Conservation (phyloP, 2,888 invertebrate species). For the Belgica antarctica region DNA sequence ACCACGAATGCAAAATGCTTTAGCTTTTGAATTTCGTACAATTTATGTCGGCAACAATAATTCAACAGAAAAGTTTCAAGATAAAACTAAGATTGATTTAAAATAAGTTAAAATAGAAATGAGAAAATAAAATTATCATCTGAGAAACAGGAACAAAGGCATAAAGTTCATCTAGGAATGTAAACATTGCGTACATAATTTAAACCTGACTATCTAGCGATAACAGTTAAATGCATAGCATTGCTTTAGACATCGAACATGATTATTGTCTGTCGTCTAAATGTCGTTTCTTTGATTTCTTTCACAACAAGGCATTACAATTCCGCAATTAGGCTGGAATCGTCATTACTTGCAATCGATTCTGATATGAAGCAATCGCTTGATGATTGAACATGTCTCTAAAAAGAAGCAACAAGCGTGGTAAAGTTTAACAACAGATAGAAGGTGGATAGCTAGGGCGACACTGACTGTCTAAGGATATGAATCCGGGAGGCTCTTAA, state of each 20-base stretch:
- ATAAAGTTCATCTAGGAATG: conserved; percentile 2
- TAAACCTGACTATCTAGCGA: not conserved
- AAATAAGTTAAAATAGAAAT: not conserved
- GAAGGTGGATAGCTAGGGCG: too few species aligned
- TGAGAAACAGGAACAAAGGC: not conserved
- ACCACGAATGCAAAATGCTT: too few species aligned
- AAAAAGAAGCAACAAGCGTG: not conserved
- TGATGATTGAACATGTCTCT: not conserved
- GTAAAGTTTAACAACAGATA: too few species aligned
- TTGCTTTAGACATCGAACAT: not conserved
- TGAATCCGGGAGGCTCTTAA: too few species aligned
- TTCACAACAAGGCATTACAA: conserved; percentile 19
- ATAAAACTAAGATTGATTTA: conserved; percentile 6
- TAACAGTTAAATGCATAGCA: not conserved
- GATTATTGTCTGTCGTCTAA: too few species aligned
- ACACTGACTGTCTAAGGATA: too few species aligned
- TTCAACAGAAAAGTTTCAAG: too few species aligned
- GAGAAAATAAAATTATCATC: not conserved
- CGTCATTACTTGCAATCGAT: not conserved
- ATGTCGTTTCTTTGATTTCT: not conserved
- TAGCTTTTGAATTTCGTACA: too few species aligned
- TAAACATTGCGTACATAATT: not conserved
- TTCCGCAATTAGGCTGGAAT: not conserved
- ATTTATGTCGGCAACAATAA: too few species aligned
- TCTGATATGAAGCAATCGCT: not conserved